These are phyloP conservation scores for Triplophysa rosa DNA, from an alignment of 2,113 vertebrate species.

Conservation along the genomic window DNA sequence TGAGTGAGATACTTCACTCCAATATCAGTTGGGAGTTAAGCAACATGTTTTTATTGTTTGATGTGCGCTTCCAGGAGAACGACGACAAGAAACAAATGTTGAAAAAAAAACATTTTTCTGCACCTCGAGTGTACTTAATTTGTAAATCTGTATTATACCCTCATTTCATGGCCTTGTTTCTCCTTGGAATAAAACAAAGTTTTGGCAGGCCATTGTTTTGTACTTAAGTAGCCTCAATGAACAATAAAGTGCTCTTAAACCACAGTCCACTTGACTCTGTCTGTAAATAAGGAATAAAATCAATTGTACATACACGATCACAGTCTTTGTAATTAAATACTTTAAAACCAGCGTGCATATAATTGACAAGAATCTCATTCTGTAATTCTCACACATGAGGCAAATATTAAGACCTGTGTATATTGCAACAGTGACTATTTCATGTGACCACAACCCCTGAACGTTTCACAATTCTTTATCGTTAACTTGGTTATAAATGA, in stretches of 20 bases:
- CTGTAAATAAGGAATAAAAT: neutral
- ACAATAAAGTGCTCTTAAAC: conserved; percentile 99
- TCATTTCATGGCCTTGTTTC: conserved; percentile 90
- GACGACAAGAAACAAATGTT: conserved; percentile 36
- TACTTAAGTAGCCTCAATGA: conserved; percentile 99
- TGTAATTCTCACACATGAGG: too few species aligned
- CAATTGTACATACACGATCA: neutral
- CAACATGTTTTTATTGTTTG: conserved; percentile 15
- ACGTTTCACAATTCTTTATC: too few species aligned
- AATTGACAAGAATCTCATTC: too few species aligned
- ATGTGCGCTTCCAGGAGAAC: conserved; percentile 45
- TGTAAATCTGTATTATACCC: conserved; percentile 90
- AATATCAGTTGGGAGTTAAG: conserved; percentile 13
- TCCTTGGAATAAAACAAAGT: conserved; percentile 87
- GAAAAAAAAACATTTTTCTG: conserved; percentile 61
- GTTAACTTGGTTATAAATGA: too few species aligned
- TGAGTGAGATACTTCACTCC: conserved; percentile 68
- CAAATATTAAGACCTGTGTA: too few species aligned
- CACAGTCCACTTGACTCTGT: conserved; percentile 59
- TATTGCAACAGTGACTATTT: too few species aligned
- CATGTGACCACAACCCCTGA: too few species aligned
- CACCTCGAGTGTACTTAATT: conserved; percentile 76
- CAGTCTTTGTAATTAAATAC: neutral
- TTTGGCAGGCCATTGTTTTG: conserved; percentile 99
- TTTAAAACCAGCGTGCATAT: neutral